phyloP scores from a whole-genome alignment of 1,140 invertebrate genomes.

The Diorhabda carinulata region DNA sequence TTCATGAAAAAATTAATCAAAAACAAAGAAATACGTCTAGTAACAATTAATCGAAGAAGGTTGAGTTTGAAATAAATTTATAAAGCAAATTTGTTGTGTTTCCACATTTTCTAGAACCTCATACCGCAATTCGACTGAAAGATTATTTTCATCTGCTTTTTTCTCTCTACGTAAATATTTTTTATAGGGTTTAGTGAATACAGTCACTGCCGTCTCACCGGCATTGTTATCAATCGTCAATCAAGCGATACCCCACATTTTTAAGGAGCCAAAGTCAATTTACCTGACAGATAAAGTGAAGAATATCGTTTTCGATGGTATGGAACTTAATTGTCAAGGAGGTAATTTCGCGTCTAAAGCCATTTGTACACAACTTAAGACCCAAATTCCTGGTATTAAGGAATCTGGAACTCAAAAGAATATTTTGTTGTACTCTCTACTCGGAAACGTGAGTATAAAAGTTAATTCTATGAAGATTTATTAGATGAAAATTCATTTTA shows the following conservation, averaged over 20 bases:
- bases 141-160: too few relatives aligned
- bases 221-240: slow-evolving; percentile 57
- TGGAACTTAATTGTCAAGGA: slow-evolving; percentile 64
- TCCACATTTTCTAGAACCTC: too few relatives aligned
- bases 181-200: slow-evolving; percentile 50
- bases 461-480: not conserved
- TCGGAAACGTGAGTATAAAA: slow-evolving; percentile 56
- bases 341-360: slow-evolving; percentile 67
- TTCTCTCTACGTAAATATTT: not conserved
- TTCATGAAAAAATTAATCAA: too few relatives aligned
- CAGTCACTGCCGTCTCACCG: slow-evolving; percentile 51
- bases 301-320: slow-evolving; percentile 67
- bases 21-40: too few relatives aligned
- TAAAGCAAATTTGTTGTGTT: too few relatives aligned
- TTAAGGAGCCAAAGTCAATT: slow-evolving; percentile 57
- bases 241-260: slow-evolving; percentile 57
- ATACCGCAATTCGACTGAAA: too few relatives aligned
- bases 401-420: slow-evolving; percentile 52
- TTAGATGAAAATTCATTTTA: too few relatives aligned
- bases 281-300: slow-evolving; percentile 60
- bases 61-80: too few relatives aligned
- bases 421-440: slow-evolving; percentile 63
- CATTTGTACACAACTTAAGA: slow-evolving; percentile 62
- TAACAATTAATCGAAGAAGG: too few relatives aligned
- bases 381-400: slow-evolving; percentile 54